A percentile compares a stretch with the other conserved stretches of the same genome.
Conservation (phyloP, 1,140 invertebrate genomes). For the Brachystomella parvula region DNA sequence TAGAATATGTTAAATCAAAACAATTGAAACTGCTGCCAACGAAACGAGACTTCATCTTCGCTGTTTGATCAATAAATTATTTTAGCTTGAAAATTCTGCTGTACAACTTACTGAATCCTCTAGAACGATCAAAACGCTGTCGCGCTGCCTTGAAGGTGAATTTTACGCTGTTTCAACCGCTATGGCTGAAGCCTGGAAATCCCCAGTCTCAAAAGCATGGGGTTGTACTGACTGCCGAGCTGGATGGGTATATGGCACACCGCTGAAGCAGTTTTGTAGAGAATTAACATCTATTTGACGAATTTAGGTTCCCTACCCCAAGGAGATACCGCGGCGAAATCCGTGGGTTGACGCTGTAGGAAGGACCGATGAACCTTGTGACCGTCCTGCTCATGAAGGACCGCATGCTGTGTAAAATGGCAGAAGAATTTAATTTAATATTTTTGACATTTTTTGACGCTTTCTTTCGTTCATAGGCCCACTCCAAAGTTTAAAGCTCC, state of each 20-base stretch:
- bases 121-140: no score
- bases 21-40: not conserved
- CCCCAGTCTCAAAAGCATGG: conserved; percentile 8
- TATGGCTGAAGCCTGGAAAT: conserved; percentile 18
- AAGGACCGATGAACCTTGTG: conserved; percentile 36
- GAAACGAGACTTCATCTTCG: not conserved
- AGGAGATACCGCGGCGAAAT: conserved; percentile 28
- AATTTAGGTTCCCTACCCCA: conserved; percentile 32
- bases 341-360: conserved; percentile 28
- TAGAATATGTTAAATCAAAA: no score
- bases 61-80: no score
- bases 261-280: no score
- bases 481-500: conserved; percentile 29
- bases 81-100: not conserved
- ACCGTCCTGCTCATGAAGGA: conserved; percentile 19
- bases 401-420: conserved; percentile 28
- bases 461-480: conserved; percentile 15
- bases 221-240: conserved; percentile 4
- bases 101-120: no score
- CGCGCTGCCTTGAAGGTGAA: no score
- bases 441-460: not conserved
- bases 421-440: not conserved
- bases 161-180: no score
- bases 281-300: no score
- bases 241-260: conserved; percentile 8